A percentile compares a stretch with the other conserved stretches of the same genome.
These are phyloP conservation scores for Stichopus horrens DNA, from an alignment of 53 echinoderm and acorn worm species.

Conservation along the genomic window DNA sequence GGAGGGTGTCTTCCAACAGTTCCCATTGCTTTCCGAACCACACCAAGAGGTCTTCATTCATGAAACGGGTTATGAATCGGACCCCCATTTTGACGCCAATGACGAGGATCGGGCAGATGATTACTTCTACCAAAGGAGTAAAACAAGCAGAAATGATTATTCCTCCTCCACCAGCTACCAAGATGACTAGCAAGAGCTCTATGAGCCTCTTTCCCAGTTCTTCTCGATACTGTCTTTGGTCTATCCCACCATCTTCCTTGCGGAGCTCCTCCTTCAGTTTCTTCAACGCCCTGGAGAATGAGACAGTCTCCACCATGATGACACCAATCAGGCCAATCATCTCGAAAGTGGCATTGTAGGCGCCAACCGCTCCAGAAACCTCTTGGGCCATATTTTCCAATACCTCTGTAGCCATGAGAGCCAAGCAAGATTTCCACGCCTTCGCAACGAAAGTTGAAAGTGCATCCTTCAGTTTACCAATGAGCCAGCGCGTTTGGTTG, in stretches of 20 bases:
- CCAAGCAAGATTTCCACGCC: not conserved
- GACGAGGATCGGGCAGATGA: not conserved
- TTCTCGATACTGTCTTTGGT: not conserved
- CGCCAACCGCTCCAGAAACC: not conserved
- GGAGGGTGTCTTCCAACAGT: not conserved
- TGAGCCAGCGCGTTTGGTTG: not conserved
- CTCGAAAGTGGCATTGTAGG: not conserved
- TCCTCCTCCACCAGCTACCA: conserved; percentile 20
- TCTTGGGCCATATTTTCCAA: not conserved
- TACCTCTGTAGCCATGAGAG: not conserved
- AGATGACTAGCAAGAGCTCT: not conserved
- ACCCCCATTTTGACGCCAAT: not conserved
- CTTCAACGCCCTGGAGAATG: not conserved
- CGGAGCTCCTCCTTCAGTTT: not conserved
- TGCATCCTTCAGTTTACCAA: not conserved
- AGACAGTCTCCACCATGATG: not conserved
- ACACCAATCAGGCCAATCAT: conserved; percentile 8
- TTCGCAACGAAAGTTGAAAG: not conserved
- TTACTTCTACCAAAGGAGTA: not conserved
- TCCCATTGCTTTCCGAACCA: not conserved
- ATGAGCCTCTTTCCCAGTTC: not conserved
- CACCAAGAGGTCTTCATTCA: not conserved
- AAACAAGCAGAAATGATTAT: not conserved
- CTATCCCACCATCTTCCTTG: not conserved
- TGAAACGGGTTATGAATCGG: not conserved